Evolutionary conservation across 2,888 invertebrate species (phyloP).

Genomic region (Tolmerus cingulatus): DNA sequence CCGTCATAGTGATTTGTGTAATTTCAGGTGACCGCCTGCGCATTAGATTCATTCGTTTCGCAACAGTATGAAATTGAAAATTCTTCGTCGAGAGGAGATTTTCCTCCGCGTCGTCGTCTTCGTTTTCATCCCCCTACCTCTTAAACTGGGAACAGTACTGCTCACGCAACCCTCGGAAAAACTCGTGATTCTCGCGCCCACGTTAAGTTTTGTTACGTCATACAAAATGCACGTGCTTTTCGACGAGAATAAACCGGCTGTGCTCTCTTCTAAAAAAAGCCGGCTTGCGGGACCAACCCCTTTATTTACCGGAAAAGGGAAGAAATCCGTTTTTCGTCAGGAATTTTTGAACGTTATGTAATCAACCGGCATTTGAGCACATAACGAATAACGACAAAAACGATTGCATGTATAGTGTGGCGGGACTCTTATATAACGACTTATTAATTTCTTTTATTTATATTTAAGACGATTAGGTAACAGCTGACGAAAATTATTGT

Average conservation of each 20-base stretch:
- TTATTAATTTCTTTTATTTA: background rate
- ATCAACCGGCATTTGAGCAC: constrained; percentile 33
- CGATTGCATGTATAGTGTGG: background rate
- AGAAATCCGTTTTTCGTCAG: background rate
- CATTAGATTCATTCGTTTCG: background rate
- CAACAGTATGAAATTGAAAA: background rate
- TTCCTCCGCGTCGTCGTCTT: background rate
- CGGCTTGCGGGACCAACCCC: constrained; percentile 13
- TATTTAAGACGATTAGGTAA: background rate
- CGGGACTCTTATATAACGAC: background rate
- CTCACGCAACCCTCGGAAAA: background rate
- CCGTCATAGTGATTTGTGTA: background rate
- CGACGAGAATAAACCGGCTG: background rate
- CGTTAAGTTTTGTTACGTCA: constrained; percentile 24
- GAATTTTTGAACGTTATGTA: constrained; percentile 19
- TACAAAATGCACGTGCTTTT: constrained; percentile 29
- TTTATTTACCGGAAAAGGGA: background rate
- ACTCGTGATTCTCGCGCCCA: background rate
- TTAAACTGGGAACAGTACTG: too few relatives aligned
- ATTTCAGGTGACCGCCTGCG: constrained; percentile 5
- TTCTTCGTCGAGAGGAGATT: background rate
- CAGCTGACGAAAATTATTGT: background rate
- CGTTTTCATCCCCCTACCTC: background rate
- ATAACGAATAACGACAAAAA: background rate
- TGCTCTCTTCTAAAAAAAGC: background rate